These are phyloP conservation scores for Pollenia griseotomentosa DNA, from an alignment of 2,888 invertebrate genomes.

Conservation along the genomic window DNA sequence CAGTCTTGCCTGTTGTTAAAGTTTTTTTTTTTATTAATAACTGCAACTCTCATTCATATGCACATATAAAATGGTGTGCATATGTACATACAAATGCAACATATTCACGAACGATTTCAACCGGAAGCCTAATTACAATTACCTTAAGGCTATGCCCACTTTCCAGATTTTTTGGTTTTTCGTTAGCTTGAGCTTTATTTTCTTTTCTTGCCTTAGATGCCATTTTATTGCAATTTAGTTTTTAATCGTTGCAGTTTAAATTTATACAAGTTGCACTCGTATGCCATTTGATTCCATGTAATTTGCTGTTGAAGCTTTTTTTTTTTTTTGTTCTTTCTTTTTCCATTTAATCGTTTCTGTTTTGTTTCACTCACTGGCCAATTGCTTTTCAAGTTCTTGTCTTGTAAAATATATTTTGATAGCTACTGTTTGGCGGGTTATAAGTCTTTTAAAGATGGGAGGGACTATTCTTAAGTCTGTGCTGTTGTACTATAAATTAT, in stretches of 20 bases:
- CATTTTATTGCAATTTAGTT: slow-evolving; percentile 68
- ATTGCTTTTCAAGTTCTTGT: slow-evolving; percentile 72
- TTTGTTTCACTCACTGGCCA: slow-evolving; percentile 47
- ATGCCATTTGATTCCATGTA: slow-evolving; percentile 71
- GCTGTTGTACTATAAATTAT: slow-evolving; percentile 66
- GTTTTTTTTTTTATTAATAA: slow-evolving; percentile 15
- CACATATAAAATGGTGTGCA: slow-evolving; percentile 7
- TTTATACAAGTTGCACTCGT: slow-evolving; percentile 55
- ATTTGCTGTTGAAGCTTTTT: slow-evolving; percentile 44
- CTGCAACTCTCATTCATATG: slow-evolving; percentile 23
- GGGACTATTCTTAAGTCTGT: slow-evolving; percentile 60
- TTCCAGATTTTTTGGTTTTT: slow-evolving; percentile 48
- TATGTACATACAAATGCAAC: slow-evolving; percentile 11
- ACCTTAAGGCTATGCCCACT: slow-evolving; percentile 73
- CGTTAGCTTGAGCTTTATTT: slow-evolving; percentile 10
- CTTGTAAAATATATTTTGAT: slow-evolving; percentile 74
- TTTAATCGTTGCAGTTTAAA: slow-evolving; percentile 69
- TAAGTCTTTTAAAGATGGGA: slow-evolving; percentile 68
- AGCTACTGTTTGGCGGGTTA: slow-evolving; percentile 73
- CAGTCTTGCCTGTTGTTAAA: slow-evolving; percentile 55
- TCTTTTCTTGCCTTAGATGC: slow-evolving; percentile 57
- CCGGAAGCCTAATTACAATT: slow-evolving; percentile 76
- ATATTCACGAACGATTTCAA: slow-evolving; percentile 63
- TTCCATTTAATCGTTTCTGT: slow-evolving; percentile 58
- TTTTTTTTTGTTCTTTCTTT: slow-evolving; percentile 24